A percentile compares a stretch with the other conserved stretches of the same genome.
These are phyloP conservation scores for Andrena praecox DNA, from an alignment of 2,888 invertebrate species.

Conservation along the genomic window DNA sequence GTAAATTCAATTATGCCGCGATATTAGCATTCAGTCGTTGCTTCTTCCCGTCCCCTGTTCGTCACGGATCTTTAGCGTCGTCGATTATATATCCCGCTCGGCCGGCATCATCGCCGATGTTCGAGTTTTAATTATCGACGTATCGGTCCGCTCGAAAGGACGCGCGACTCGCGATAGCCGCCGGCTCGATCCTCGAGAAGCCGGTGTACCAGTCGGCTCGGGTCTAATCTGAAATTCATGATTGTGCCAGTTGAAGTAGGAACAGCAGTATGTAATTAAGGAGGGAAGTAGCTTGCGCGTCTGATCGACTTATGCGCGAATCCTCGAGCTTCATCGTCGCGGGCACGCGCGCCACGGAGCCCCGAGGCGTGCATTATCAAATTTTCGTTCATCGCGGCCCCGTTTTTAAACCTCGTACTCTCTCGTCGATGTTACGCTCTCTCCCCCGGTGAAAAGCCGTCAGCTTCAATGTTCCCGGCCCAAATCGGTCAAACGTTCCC, in stretches of 20 bases:
- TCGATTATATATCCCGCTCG: slow-evolving; percentile 16
- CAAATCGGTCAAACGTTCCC: neutral
- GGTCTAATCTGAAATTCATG: slow-evolving; percentile 58
- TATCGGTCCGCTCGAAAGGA: slow-evolving; percentile 13
- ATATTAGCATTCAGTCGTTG: slow-evolving; percentile 45
- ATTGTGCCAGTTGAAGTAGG: slow-evolving; percentile 32
- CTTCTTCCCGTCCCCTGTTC: neutral
- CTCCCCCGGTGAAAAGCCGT: neutral
- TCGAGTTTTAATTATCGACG: slow-evolving; percentile 30
- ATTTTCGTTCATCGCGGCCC: neutral
- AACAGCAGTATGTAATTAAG: slow-evolving; percentile 52
- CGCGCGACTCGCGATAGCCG: neutral
- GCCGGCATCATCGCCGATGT: neutral
- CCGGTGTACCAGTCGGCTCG: neutral
- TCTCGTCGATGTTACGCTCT: neutral
- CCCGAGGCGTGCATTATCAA: neutral
- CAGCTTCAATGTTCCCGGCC: neutral
- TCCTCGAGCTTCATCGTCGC: slow-evolving; percentile 40
- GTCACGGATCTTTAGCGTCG: slow-evolving; percentile 26
- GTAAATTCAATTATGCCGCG: slow-evolving; percentile 51
- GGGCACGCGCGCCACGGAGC: neutral
- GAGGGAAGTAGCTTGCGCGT: slow-evolving; percentile 26
- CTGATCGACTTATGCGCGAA: slow-evolving; percentile 50
- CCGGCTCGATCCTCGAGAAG: neutral
- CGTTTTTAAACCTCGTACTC: neutral